Evolutionary conservation across 2,113 vertebrate genomes (phyloP).

Genomic region (Brachyhypopomus gauderio): DNA sequence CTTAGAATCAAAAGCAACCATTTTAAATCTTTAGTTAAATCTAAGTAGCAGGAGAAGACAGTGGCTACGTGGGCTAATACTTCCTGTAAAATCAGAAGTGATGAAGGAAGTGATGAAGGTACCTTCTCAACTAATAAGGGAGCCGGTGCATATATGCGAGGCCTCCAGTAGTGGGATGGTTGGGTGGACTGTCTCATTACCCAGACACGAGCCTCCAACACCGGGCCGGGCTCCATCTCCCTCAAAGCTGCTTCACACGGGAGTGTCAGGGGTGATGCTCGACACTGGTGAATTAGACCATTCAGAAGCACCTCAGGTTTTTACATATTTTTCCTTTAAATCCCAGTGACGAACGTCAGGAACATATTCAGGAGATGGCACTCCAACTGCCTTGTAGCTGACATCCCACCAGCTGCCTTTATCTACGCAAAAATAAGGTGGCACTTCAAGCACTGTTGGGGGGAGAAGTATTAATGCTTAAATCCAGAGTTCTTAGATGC

Average conservation of each 20-base stretch:
- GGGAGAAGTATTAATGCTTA: too few species aligned
- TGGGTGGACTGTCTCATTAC: slow-evolving; percentile 63
- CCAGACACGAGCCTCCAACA: slow-evolving; percentile 45
- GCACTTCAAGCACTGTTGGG: too few species aligned
- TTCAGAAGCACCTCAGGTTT: slow-evolving; percentile 8
- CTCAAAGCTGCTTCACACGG: slow-evolving; percentile 49
- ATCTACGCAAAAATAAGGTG: neutral
- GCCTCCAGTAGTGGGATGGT: slow-evolving; percentile 22
- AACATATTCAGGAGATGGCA: neutral
- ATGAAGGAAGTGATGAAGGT: slow-evolving; percentile 24
- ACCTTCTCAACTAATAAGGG: slow-evolving; percentile 42
- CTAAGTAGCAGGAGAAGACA: slow-evolving; percentile 22
- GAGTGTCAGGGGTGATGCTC: neutral
- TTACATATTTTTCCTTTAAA: neutral
- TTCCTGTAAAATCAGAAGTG: slow-evolving; percentile 47
- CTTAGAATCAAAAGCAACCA: slow-evolving; percentile 3
- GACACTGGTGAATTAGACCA: slow-evolving; percentile 28
- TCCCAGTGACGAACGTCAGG: slow-evolving; percentile 19
- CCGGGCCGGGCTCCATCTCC: slow-evolving; percentile 51
- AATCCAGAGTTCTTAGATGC: neutral
- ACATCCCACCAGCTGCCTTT: neutral
- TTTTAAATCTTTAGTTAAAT: slow-evolving; percentile 32
- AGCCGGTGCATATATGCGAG: slow-evolving; percentile 42
- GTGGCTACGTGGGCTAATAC: neutral
- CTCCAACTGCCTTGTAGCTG: slow-evolving; percentile 9